phyloP scores from a whole-genome alignment of 1,140 invertebrate species.

The Danaus melanippus region DNA sequence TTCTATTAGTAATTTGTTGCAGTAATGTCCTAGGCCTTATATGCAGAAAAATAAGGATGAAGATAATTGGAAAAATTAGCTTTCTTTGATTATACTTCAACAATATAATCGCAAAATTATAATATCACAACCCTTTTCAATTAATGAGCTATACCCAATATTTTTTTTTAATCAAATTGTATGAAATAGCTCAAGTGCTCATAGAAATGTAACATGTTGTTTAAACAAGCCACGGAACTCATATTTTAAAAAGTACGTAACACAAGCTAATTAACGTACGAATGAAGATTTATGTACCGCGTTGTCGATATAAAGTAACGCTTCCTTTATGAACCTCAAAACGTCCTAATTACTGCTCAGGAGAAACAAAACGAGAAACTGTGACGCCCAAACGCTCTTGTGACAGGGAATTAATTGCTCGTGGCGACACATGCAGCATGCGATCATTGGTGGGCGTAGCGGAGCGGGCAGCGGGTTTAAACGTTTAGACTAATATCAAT shows the following conservation, averaged over 20 bases:
- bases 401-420: slow-evolving; percentile 70
- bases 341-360: slow-evolving; percentile 68
- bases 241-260: slow-evolving; percentile 24
- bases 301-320: slow-evolving; percentile 70
- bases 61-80: too few relatives aligned
- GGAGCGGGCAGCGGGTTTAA: slow-evolving; percentile 19
- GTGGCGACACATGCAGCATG: slow-evolving; percentile 59
- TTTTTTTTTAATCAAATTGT: too few relatives aligned
- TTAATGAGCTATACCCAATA: too few relatives aligned
- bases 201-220: slow-evolving; percentile 14
- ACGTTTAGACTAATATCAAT: neutral
- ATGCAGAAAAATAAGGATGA: too few relatives aligned
- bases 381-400: slow-evolving; percentile 68
- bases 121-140: too few relatives aligned
- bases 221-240: slow-evolving; percentile 13
- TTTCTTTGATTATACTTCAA: too few relatives aligned
- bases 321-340: slow-evolving; percentile 71
- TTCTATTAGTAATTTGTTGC: too few relatives aligned
- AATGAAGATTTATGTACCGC: slow-evolving; percentile 68
- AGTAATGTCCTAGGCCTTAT: too few relatives aligned
- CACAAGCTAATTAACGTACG: slow-evolving; percentile 57
- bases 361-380: slow-evolving; percentile 63
- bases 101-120: too few relatives aligned
- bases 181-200: too few relatives aligned
- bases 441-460: slow-evolving; percentile 23